Base-by-base conservation (phyloP, 2,113 vertebrate genomes). In the Numida meleagris region DNA sequence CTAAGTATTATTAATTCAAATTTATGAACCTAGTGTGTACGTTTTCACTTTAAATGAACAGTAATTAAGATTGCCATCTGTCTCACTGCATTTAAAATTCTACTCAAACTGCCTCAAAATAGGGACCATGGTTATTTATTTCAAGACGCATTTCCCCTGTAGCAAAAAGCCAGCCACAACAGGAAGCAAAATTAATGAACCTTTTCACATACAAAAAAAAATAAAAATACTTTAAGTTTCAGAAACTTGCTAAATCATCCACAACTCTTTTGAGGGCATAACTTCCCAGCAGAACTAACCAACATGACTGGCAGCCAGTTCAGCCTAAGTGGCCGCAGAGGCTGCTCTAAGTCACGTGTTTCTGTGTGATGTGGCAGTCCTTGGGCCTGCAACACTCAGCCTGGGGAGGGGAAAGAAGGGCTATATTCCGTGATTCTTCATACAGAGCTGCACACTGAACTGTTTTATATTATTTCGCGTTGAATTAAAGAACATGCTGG, bases 311-410 rank as follows among this genome's bases (percentile, higher is more conserved):
- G 76, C 31, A 42, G 36, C 20, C 36, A 48, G 45, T 24, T 72
- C 50, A 53, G 27, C 29, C 29, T 33, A 23, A 55, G 50, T 34
- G 50, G 38, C 50, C 29, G 8, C 50, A 42, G 70, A 31, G 38
- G 50, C 19, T 40, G 50, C 36, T 42, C 20, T 42, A 12, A 10
- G 40, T 43, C 24, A 24, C 31, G n/a, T n/a, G 70, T 36, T 17
- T 57, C 51, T 24, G 16, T 12, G 31, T 23, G 33, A 43, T 14
- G 31, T 14, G 31, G 13, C 31, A 73, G 31, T 4, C 46, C n/a
- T n/a, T 1, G 0, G 36, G 4, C 13, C 50, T 0, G 0, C 9
- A 27, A 38, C 84, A 59, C 34, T 43, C 20, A 31, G 1, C 4
- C 1, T 59, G 25, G 34, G 33, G 27, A 93, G 25, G 6, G 7